These are phyloP conservation scores for Mythimna albipuncta DNA, from an alignment of 2,888 invertebrate species.

Conservation along the genomic window DNA sequence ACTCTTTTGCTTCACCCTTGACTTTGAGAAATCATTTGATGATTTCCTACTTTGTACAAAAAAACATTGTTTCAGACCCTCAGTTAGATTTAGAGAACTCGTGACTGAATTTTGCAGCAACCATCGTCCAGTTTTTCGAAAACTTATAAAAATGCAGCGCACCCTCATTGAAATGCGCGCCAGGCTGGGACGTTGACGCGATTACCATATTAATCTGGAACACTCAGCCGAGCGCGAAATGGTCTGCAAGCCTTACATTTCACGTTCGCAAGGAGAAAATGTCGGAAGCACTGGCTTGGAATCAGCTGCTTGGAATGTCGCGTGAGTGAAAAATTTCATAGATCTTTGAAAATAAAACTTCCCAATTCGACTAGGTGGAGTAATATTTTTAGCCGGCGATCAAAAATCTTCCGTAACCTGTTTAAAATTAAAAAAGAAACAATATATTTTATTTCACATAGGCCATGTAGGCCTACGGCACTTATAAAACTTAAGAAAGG, in stretches of 20 bases:
- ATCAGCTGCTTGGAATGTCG: constrained; percentile 4
- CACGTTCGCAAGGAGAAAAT: constrained; percentile 17
- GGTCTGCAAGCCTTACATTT: constrained; percentile 32
- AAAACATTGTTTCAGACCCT: not conserved
- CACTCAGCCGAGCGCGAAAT: constrained; percentile 32
- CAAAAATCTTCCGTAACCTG: too few relatives aligned
- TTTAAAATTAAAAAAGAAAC: too few relatives aligned
- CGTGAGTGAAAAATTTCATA: not conserved
- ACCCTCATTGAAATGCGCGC: constrained; percentile 29
- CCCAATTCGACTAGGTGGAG: too few relatives aligned
- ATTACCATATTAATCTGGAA: constrained; percentile 57
- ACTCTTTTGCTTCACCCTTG: too few relatives aligned
- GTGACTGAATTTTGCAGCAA: not conserved
- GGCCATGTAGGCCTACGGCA: too few relatives aligned
- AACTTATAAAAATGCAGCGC: constrained; percentile 40
- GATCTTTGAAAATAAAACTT: not conserved
- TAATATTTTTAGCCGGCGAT: too few relatives aligned
- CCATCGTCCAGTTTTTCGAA: not conserved
- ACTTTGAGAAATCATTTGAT: too few relatives aligned
- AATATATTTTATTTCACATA: too few relatives aligned
- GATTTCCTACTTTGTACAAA: too few relatives aligned
- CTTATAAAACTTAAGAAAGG: too few relatives aligned
- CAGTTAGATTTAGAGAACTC: not conserved
- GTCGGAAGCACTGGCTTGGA: constrained; percentile 15
- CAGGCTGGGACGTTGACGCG: constrained; percentile 16